Evolutionary conservation across 2,888 invertebrate genomes (phyloP), one percentile per base, ranked within the genome.

Genomic region (Doris montereyensis): DNA sequence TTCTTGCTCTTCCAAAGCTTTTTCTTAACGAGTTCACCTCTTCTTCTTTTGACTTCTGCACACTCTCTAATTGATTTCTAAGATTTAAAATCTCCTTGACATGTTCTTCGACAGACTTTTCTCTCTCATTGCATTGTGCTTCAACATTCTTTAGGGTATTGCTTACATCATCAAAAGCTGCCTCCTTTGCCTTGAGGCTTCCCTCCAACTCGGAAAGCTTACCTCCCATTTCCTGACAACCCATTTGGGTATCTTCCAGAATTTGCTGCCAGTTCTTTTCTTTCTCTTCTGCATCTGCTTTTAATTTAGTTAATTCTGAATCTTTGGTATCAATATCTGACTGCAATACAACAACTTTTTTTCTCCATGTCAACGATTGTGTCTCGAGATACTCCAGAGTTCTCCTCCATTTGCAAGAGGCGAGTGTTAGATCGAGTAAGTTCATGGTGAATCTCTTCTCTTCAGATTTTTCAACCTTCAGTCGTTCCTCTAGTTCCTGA

Each of bases 391-490:
- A 62, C 17, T 8, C 81, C 79, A 80, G 83, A 85, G 28, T 82
- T 83, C 80, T 87, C 86, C 76, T 88, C 84, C 17, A 87, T 71
- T 73, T 89, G 86, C 2, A 87, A 76, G 4, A 87, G 83, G 72
- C 87, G 87, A 0, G 86, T 87, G 75, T 88, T 88, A 17, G 87
- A 86, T 68, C 84, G 84, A 65, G 85, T 81, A 58, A 88, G 83
- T 79, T 88, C 87, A 28, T 83, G 80, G 2, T 86, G 82, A 30
- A 87, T 80, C 10, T 83, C 85, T 58, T 86, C 85, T 70, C 87
- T 87, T 85, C 85, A n/a, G 79, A 74, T 52, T 74, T 83, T 76
- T 86, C 84, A 35, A 76, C 76, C 62, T 81, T 32, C 13, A 87
- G 67, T 65, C 81, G 77, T 30, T 81, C 80, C 62, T 85, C 81